phyloP scores from a whole-genome alignment of 2,888 invertebrate genomes.

The Stenodera caucasica region DNA sequence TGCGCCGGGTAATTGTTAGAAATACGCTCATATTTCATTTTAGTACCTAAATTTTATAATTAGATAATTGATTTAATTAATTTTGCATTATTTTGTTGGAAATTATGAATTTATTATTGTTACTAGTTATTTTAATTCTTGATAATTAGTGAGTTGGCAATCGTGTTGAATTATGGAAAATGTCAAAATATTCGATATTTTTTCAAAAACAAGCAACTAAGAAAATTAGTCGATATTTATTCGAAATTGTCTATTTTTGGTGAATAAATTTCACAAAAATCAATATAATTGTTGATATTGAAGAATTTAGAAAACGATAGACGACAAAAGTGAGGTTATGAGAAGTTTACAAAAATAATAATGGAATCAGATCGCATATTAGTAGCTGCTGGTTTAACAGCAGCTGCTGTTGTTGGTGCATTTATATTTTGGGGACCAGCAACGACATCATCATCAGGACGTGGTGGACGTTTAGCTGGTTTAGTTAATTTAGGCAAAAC shows the following conservation, averaged over 20 bases:
- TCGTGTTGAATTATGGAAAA: too few relatives aligned
- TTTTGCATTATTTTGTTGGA: too few relatives aligned
- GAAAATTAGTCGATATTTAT: too few relatives aligned
- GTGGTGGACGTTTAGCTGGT: constrained; percentile 81
- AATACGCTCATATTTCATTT: too few relatives aligned
- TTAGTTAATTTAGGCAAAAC: constrained; percentile 90
- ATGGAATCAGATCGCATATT: constrained; percentile 77
- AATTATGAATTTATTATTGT: not conserved
- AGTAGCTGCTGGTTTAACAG: constrained; percentile 78
- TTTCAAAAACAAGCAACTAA: not conserved
- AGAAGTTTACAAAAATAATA: constrained; percentile 37
- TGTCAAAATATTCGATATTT: too few relatives aligned
- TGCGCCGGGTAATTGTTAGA: too few relatives aligned
- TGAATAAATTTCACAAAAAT: too few relatives aligned
- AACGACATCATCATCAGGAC: constrained; percentile 58
- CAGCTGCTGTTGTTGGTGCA: constrained; percentile 79
- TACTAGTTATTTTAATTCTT: not conserved
- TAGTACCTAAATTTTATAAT: too few relatives aligned
- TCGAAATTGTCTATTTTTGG: too few relatives aligned
- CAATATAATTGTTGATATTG: too few relatives aligned
- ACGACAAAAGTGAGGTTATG: not conserved
- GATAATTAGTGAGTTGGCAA: not conserved
- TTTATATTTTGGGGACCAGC: constrained; percentile 83
- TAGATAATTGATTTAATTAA: too few relatives aligned
- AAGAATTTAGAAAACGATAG: too few relatives aligned